Evolutionary conservation across 2,888 invertebrate species (phyloP).

Genomic region (Spodoptera exigua): DNA sequence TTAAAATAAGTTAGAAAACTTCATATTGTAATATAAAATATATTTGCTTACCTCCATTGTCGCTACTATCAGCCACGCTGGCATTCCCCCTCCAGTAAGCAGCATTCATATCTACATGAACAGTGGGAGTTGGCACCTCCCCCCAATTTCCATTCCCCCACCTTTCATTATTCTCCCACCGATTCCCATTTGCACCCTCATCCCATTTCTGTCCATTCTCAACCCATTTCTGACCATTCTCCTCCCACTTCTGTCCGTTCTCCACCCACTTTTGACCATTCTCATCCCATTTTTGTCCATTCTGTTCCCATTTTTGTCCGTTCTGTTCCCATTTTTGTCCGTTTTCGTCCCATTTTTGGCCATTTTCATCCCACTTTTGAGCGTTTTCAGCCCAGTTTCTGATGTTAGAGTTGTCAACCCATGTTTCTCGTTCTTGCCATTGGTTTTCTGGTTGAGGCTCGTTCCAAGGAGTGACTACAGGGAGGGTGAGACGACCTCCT

Average conservation of each 20-base stretch:
- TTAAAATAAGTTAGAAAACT: too few species aligned
- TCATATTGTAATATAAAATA: too few species aligned
- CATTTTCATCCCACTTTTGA: conserved; percentile 65
- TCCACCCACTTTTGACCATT: conserved; percentile 79
- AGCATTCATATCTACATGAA: conserved; percentile 82
- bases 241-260: conserved; percentile 75
- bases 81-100: conserved; percentile 84
- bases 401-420: conserved; percentile 80
- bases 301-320: conserved; percentile 63
- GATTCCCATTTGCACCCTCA: conserved; percentile 70
- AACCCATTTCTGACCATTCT: conserved; percentile 72
- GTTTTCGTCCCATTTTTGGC: conserved; percentile 66
- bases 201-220: conserved; percentile 72
- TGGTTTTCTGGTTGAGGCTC: conserved; percentile 65
- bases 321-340: conserved; percentile 69
- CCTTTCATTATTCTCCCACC: conserved; percentile 73
- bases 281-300: conserved; percentile 71
- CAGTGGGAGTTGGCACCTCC: conserved; percentile 82
- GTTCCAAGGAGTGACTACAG: conserved; percentile 68
- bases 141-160: conserved; percentile 82
- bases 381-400: conserved; percentile 81
- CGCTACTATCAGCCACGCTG: conserved; percentile 85
- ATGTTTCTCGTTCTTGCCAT: conserved; percentile 76
- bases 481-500: conserved; percentile 77
- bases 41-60: conserved; percentile 86